Evolutionary conservation across 2,113 vertebrate species (phyloP).

Genomic region (Macheiramphus alcinus): DNA sequence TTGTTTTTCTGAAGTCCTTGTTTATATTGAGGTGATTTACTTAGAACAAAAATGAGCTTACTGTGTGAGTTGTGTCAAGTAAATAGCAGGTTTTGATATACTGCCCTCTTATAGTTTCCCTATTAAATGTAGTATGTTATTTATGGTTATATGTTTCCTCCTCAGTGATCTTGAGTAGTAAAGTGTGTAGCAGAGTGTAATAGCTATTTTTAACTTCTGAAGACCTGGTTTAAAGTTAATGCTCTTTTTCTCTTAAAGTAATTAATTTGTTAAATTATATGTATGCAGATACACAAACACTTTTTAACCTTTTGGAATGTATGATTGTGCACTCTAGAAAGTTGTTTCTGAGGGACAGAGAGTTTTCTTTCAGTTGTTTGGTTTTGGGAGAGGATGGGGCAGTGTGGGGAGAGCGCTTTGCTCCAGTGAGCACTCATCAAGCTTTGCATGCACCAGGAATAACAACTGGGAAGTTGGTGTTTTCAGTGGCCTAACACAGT

Average conservation of each 20-base stretch:
- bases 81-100: constrained; percentile 45
- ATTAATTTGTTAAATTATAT: not conserved
- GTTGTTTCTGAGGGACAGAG: not conserved
- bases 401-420: not conserved
- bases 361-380: not conserved
- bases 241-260: not conserved
- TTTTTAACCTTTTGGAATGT: not conserved
- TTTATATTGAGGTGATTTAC: constrained; percentile 61
- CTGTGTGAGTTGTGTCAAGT: constrained; percentile 14
- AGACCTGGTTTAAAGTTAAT: not conserved
- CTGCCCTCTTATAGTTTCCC: constrained; percentile 33
- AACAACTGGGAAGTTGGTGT: not conserved
- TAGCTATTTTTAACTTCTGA: constrained; percentile 14
- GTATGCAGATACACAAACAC: not conserved
- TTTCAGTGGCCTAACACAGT: not conserved
- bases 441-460: not conserved
- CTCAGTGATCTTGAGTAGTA: constrained; percentile 35
- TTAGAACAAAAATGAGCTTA: constrained; percentile 49
- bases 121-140: constrained; percentile 37
- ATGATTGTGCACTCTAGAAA: too few relatives aligned
- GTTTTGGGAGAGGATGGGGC: not conserved
- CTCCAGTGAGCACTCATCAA: not conserved
- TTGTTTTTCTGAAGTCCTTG: constrained; percentile 50
- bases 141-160: constrained; percentile 23
- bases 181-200: not conserved